Percentiles rank a stretch among this genome's conserved stretches.
These are phyloP conservation scores for Physeter macrocephalus DNA, from an alignment of 2,113 vertebrate species.

Conservation along the genomic window DNA sequence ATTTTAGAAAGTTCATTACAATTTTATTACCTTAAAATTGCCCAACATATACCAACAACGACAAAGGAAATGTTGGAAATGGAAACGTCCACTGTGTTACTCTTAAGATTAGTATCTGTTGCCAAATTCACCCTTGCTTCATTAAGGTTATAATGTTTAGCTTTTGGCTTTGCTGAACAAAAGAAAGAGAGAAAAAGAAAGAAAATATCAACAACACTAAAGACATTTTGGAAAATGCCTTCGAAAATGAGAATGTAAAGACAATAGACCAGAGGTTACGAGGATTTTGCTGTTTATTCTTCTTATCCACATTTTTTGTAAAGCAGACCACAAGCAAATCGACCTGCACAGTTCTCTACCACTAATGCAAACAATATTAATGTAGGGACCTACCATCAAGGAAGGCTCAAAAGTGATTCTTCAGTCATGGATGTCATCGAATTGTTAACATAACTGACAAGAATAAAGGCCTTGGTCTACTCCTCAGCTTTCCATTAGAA, in stretches of 20 bases:
- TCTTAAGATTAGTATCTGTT: conserved; percentile 20
- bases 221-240: conserved; percentile 8
- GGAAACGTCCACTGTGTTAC: conserved; percentile 5
- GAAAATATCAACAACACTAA: background rate
- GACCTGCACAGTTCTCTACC: background rate
- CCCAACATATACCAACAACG: conserved; percentile 16
- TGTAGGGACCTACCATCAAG: background rate
- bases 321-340: background rate
- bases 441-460: background rate
- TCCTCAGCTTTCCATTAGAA: background rate
- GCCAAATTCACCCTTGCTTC: conserved; percentile 18
- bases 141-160: background rate
- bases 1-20: conserved; percentile 68
- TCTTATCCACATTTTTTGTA: background rate
- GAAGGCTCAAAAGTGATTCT: background rate
- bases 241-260: background rate
- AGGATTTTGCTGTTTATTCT: background rate
- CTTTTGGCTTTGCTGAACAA: conserved; percentile 22
- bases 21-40: conserved; percentile 67
- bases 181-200: background rate
- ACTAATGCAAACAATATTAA: background rate
- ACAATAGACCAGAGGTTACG: background rate
- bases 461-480: background rate
- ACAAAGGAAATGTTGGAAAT: conserved; percentile 50
- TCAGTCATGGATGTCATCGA: background rate